Base-by-base conservation (phyloP, 1,140 invertebrate genomes). In the Copidosoma floridanum region DNA sequence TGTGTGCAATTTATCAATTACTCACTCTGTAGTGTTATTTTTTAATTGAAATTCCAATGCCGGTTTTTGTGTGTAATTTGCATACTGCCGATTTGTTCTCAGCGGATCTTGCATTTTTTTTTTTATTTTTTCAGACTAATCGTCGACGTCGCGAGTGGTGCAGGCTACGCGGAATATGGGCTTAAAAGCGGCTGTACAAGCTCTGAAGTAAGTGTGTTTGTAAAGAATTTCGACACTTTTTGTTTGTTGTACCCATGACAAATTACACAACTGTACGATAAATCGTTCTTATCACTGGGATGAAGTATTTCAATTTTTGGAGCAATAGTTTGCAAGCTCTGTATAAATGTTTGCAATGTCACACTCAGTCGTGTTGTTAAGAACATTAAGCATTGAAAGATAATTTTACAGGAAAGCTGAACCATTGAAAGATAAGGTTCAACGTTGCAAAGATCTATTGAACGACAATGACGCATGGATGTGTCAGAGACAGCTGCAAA, bases 381-480 rank as follows among this genome's bases (percentile, higher is more conserved):
- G 21, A 43, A 12, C n/a, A n/a, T n/a, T n/a, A n/a, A n/a, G n/a
- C n/a, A n/a, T n/a, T n/a, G n/a, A n/a, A n/a, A n/a, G n/a, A n/a
- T n/a, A n/a, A n/a, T n/a, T n/a, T n/a, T 43, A 26, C 29, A 89
- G 88, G 68, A 86, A 88, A 82, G 87, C 88, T 59, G 87, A 89
- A 71, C 83, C 86, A 55, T 74, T 89, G 48, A 89, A 89, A 75
- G 82, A 84, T 62, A 88, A 85, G 71, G 84, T 89, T 57, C 80
- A 83, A 67, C 82, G 81, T 71, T 85, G 84, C 68, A 84, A 83
- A 71, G 87, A 86, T 77, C 72, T 79, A 73, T 75, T 82, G 68
- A 87, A 84, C 65, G 85, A 81, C 74, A 84, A 80, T 73, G 85
- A 82, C 74, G 84, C 78, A 68, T 84, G 81, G 82, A 83, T 72